phyloP scores from a whole-genome alignment of 1,140 invertebrate genomes.

The Elysia chlorotica region DNA sequence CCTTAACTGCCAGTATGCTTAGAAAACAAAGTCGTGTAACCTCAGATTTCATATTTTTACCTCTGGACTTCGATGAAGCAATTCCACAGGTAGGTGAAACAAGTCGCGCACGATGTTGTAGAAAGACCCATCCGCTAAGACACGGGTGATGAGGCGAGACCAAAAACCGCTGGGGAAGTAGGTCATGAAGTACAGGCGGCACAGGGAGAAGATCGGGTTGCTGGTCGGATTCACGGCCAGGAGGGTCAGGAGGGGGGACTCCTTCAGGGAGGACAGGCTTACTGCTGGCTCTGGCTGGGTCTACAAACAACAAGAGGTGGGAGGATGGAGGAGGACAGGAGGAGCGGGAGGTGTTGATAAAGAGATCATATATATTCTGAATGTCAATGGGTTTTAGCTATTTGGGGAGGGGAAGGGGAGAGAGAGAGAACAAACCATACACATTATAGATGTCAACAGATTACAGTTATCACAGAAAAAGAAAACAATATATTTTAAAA shows the following conservation, averaged over 20 bases:
- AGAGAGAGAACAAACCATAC: neutral
- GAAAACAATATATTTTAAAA: no score
- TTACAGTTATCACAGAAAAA: neutral
- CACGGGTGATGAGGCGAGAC: slow-evolving; percentile 89
- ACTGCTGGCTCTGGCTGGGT: neutral
- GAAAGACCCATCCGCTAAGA: slow-evolving; percentile 78
- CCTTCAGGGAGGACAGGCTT: neutral
- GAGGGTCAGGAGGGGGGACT: slow-evolving; percentile 22
- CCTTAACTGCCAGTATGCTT: no score
- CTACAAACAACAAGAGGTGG: neutral
- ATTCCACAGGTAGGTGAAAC: slow-evolving; percentile 35
- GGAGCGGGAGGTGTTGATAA: neutral
- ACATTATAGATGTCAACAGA: neutral
- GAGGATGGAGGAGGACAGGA: neutral
- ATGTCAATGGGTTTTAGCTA: no score
- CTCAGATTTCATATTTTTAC: no score
- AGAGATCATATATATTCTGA: neutral
- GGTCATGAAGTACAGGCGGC: slow-evolving; percentile 73
- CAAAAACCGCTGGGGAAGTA: slow-evolving; percentile 99
- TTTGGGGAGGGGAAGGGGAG: neutral
- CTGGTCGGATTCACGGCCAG: slow-evolving; percentile 33
- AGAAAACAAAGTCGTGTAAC: no score
- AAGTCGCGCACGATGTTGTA: slow-evolving; percentile 53
- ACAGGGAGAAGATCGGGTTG: slow-evolving; percentile 53
- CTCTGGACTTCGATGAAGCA: slow-evolving; percentile 33